Evolutionary conservation across 1,140 invertebrate genomes (phyloP), one percentile per base, ranked within the genome.

Genomic region (Aphaenogaster ashmeadi): DNA sequence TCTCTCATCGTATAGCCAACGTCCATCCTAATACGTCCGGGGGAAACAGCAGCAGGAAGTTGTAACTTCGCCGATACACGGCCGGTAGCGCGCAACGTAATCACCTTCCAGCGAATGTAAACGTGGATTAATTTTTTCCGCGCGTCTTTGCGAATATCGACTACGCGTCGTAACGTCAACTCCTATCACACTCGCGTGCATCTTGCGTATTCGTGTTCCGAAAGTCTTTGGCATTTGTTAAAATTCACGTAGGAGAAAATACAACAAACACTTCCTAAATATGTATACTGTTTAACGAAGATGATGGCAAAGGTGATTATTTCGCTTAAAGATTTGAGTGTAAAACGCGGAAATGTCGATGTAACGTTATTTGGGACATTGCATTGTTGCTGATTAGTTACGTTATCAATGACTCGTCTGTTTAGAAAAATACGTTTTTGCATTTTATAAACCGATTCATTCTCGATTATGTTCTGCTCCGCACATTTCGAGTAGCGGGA

Each of bases 1-100:
- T 67, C 44, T 80, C 33, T 69, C 78, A 18, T 54, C 15, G n/a
- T 27, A 7, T 69, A 69, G 64, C 33, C 38, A 66, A 79, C 50
- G 74, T 72, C 27, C 64, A 66, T 83, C 67, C 60, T 67, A 13
- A 69, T 54, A 33, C 27, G 67, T 87, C 86, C 78, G 71, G 69
- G 69, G 33, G 75, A 78, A 80, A 80, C 84, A 50, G 52, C 85
- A 62, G 50, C 38, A 81, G 86, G 78, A 87, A 83, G 67, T 87
- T 83, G 86, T 72, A 50, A 64, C 78, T 58, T 38, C 1, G 50
- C 41, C 69, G 69, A 84, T 74, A 84, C 77, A 79, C 80, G 54
- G 41, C 38, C 54, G 66, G 79, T 54, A 71, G 67, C 69, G 77
- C 67, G 54, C 38, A 47, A 71, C 64, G 56, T 78, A 44, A 62